Percentiles rank a stretch among this genome's conserved stretches.
Conservation (phyloP, 2,797 vertebrate species). For the Sebastes matsubarae region DNA sequence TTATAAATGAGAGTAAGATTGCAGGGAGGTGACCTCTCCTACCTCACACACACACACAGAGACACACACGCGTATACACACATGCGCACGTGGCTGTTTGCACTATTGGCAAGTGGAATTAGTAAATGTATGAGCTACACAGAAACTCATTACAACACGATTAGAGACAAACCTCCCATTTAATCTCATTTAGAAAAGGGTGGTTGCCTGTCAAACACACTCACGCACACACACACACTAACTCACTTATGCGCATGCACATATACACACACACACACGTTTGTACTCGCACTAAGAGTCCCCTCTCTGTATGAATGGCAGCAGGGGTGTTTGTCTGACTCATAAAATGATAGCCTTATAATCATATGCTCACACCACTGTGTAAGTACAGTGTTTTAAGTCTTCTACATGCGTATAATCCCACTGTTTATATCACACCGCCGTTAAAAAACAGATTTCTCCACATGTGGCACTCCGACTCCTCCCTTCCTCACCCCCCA, state of each 20-base stretch:
- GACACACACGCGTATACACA: slow-evolving; percentile 45
- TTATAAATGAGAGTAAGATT: slow-evolving; percentile 78
- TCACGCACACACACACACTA: slow-evolving; percentile 60
- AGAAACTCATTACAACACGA: slow-evolving; percentile 85
- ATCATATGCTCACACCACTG: slow-evolving; percentile 28
- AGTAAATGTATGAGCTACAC: slow-evolving; percentile 85
- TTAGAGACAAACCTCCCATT: slow-evolving; percentile 85
- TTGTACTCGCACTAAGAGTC: slow-evolving; percentile 27
- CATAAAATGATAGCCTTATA: slow-evolving; percentile 46
- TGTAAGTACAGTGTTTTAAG: slow-evolving; percentile 34
- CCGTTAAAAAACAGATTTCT: slow-evolving; percentile 27
- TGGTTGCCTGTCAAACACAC: slow-evolving; percentile 79
- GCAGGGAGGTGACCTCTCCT: slow-evolving; percentile 73
- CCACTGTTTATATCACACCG: slow-evolving; percentile 23
- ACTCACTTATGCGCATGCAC: slow-evolving; percentile 60
- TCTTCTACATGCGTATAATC: slow-evolving; percentile 25
- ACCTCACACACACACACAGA: slow-evolving; percentile 33
- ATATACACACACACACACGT: slow-evolving; percentile 21
- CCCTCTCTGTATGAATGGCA: slow-evolving; percentile 33
- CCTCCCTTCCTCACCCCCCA: slow-evolving; percentile 17
- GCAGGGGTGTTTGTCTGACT: slow-evolving; percentile 48
- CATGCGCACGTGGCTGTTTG: slow-evolving; percentile 72
- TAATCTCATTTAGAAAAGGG: slow-evolving; percentile 82
- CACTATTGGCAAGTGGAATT: slow-evolving; percentile 85
- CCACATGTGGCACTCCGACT: slow-evolving; percentile 14